Base-by-base conservation (phyloP, 2,797 vertebrate species). In the Rhynchonycteris naso region DNA sequence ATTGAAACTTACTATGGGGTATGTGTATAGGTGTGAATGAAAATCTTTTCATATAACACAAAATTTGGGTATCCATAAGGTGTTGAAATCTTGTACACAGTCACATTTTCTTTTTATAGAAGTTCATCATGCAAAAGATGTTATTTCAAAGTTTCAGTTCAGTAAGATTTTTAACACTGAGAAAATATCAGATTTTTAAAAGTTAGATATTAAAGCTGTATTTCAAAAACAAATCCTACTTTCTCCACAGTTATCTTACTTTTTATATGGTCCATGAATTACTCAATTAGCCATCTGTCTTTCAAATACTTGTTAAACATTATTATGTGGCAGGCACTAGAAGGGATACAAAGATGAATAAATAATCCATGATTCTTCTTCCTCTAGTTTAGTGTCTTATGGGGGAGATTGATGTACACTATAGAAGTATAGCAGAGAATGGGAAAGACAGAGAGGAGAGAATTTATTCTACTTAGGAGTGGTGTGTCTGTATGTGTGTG, bases 71-170 rank as follows among this genome's bases (percentile, higher is more conserved):
- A 89, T 90, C 80, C 18, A 52, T 56, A 50, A 61, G 33, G 26
- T 35, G n/a, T 84, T n/a, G 52, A 90, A 90, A 63, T 13, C 26
- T 56, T 69, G 50, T 52, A 50, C 30, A 91, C 22, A 76, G 30
- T 28, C 91, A 82, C 18, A 30, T 63, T 94, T 94, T 88, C 78
- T 83, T 92, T 50, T 83, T 47, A 52, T 28, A 82, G 90, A 96
- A 75, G 38, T 50, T 69, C 68, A 68, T 47, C 90, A 86, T 69
- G 19, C 21, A 84, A 88, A 65, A 90, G 33, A 54, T 50, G 47
- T 30, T 90, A 50, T 47, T 88, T 93, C 50, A 71, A 71, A 22
- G 14, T 80, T 96, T 90, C 4, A n/a, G 7, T 74, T 95, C 26
- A 52, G 50, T 86, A n/a, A 80, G 50, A 11, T 50, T 74, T 68